Evolutionary conservation across 1,140 invertebrate genomes (phyloP).

Genomic region (Drosophila lini): DNA sequence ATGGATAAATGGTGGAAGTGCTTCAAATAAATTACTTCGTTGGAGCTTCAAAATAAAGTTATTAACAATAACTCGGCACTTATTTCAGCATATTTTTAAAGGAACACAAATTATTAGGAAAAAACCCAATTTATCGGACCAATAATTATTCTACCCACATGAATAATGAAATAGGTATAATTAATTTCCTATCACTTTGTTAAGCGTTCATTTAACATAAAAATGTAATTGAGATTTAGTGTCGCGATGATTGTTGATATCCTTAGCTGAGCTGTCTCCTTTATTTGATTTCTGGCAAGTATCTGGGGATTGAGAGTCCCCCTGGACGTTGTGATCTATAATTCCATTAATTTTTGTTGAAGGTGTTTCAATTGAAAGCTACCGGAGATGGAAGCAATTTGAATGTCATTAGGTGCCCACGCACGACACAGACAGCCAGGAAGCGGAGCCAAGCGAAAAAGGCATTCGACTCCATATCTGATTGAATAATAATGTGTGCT

Average conservation of each 20-base stretch:
- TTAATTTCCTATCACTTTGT: background rate
- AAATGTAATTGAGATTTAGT: background rate
- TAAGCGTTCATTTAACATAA: background rate
- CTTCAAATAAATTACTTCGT: constrained; percentile 1
- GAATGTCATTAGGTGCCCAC: constrained; percentile 64
- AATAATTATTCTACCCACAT: background rate
- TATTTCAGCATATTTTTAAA: too few relatives aligned
- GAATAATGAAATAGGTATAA: background rate
- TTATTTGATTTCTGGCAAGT: background rate
- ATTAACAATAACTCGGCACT: background rate
- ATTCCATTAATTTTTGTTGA: constrained; percentile 60
- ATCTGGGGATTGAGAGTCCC: constrained; percentile 11
- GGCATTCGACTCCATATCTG: constrained; percentile 73
- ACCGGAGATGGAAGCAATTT: constrained; percentile 56
- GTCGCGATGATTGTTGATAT: background rate
- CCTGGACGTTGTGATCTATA: constrained; percentile 28
- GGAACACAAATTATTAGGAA: too few relatives aligned
- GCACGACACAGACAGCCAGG: constrained; percentile 12
- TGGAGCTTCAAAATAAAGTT: background rate
- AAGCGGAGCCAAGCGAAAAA: constrained; percentile 35
- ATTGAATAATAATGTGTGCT: constrained; percentile 83
- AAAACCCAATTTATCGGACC: background rate
- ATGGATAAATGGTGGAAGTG: constrained; percentile 16
- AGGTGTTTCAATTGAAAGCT: constrained; percentile 42
- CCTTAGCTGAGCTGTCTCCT: background rate